Conservation (phyloP, 2,113 vertebrate species). For the Stegastes partitus region DNA sequence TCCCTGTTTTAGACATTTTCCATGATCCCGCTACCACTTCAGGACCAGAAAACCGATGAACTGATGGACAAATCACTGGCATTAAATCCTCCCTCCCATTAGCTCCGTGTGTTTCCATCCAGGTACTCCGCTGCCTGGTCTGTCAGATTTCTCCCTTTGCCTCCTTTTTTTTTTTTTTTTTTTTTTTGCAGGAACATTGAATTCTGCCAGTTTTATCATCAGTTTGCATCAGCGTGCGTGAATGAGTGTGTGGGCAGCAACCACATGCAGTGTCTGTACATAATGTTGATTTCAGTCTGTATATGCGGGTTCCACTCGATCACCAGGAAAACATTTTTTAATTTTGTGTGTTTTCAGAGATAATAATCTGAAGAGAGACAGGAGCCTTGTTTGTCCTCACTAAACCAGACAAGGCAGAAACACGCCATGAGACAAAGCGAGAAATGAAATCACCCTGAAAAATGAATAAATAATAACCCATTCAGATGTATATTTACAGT, state of each 20-base stretch:
- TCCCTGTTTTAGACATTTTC: slow-evolving; percentile 43
- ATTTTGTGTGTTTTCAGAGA: slow-evolving; percentile 45
- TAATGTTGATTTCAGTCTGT: slow-evolving; percentile 63
- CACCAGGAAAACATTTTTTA: slow-evolving; percentile 26
- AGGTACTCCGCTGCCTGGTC: slow-evolving; percentile 53
- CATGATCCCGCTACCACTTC: slow-evolving; percentile 42
- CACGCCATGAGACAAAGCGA: slow-evolving; percentile 18
- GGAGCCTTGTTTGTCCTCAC: slow-evolving; percentile 26
- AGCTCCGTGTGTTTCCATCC: slow-evolving; percentile 50
- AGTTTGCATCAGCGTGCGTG: slow-evolving; percentile 41
- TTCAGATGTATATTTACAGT: slow-evolving; percentile 56
- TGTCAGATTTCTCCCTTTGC: slow-evolving; percentile 52
- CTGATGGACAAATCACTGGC: slow-evolving; percentile 62
- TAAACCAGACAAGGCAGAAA: slow-evolving; percentile 19
- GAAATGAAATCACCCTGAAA: slow-evolving; percentile 7
- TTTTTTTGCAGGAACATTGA: slow-evolving; percentile 59
- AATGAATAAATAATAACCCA: slow-evolving; percentile 20
- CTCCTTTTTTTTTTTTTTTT: slow-evolving; percentile 1
- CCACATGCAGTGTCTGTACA: slow-evolving; percentile 73
- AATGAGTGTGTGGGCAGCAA: slow-evolving; percentile 60
- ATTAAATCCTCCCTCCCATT: slow-evolving; percentile 49
- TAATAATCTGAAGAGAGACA: slow-evolving; percentile 15
- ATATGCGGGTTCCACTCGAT: slow-evolving; percentile 49
- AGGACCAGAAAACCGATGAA: slow-evolving; percentile 67
- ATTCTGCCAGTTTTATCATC: slow-evolving; percentile 57